Base-by-base conservation (phyloP, 2,797 vertebrate species). In the Tolypeutes matacus region DNA sequence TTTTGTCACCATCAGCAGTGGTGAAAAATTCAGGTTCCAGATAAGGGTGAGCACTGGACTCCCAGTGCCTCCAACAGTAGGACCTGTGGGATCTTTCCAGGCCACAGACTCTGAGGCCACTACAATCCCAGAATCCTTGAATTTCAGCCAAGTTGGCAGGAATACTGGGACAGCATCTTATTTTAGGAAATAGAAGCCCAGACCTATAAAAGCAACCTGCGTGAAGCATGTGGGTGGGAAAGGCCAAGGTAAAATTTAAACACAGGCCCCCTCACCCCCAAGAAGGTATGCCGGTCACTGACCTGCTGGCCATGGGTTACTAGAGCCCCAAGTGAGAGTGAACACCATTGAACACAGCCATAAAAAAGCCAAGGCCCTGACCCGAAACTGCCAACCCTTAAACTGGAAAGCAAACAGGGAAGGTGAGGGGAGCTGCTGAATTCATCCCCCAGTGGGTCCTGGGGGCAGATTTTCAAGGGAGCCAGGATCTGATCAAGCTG, bases 161-260 rank as follows among this genome's bases (percentile, higher is more conserved):
- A 81, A 84, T 6, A 72, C 23, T 0, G 3, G 42, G 39, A 72
- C 36, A 89, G 90, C 7, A 20, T 49, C 73, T 94, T 70, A 31
- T 69, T 83, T 58, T 34, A 70, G 49, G 60, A 95, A 96, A 86
- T 0, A 53, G 20, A 49, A 39, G 51, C 46, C 23, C 56, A 39
- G 2, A 25, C 70, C n/a, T 60, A 76, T 46, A 51, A 53, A 87
- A 77, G 53, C 2, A 0, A 89, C 14, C 49, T 36, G 58, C 73
- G 86, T 58, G 69, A 73, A 27, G 25, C 36, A 7, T n/a, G 27
- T 0, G 0, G 34, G n/a, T 23, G 76, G 34, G n/a, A 80, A 77
- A 58, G 34, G 51, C 27, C 77, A 46, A 49, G n/a, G 3, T n/a
- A 39, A 80, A 93, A 76, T 31, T 31, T 64, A 69, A 51, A 46